Conservation (phyloP, 2,113 vertebrate genomes). For the Tenebrosternarchus preto region DNA sequence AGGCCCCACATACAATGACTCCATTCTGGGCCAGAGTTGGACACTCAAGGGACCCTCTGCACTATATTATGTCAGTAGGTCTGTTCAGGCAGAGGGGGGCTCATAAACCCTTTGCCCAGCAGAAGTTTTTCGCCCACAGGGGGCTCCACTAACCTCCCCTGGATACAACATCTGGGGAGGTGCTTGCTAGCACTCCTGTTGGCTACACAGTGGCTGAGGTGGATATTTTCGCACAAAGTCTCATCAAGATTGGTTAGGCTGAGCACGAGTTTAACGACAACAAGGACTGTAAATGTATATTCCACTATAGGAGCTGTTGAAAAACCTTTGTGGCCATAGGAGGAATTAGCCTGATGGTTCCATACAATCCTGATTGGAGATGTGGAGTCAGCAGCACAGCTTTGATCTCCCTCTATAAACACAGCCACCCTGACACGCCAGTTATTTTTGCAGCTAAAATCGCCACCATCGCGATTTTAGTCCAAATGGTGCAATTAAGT, state of each 20-base stretch:
- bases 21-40: slow-evolving; percentile 34
- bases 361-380: slow-evolving; percentile 2
- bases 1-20: slow-evolving; percentile 33
- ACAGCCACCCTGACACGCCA: slow-evolving; percentile 37
- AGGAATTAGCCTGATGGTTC: not conserved
- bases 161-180: not conserved
- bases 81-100: not conserved
- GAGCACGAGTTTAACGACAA: not conserved
- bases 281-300: not conserved
- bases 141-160: not conserved
- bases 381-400: not conserved
- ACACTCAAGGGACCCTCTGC: slow-evolving; percentile 33
- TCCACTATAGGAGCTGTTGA: not conserved
- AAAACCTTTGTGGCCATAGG: not conserved
- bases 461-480: slow-evolving; percentile 44
- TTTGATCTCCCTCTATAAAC: slow-evolving; percentile 48
- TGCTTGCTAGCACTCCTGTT: not conserved
- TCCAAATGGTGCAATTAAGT: slow-evolving; percentile 43
- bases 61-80: slow-evolving; percentile 35
- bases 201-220: not conserved
- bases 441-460: slow-evolving; percentile 54
- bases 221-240: not conserved
- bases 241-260: too few species aligned
- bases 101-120: slow-evolving; percentile 28
- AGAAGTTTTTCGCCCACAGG: slow-evolving; percentile 38